phyloP scores from a whole-genome alignment of 64 coral and sea anemone species.

The Trachythela sp. region DNA sequence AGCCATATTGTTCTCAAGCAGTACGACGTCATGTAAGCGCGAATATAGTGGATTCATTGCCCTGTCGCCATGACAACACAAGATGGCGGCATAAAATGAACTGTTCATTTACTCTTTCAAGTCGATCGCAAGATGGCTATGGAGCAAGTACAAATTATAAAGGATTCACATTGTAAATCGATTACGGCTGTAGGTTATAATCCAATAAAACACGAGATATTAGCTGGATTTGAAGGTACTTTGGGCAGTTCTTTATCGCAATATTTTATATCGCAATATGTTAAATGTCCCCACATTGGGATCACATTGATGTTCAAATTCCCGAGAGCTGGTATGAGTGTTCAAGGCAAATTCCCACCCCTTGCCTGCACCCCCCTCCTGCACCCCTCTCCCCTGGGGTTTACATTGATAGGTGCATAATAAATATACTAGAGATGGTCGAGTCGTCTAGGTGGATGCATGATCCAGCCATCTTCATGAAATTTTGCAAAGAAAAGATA shows the following conservation, averaged over 20 bases:
- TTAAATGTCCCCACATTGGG: too few relatives aligned
- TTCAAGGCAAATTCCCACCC: too few relatives aligned
- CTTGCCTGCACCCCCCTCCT: too few relatives aligned
- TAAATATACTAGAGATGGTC: too few relatives aligned
- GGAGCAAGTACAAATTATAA: background rate
- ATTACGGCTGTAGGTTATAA: constrained; percentile 17
- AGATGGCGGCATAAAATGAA: background rate
- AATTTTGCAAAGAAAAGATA: too few relatives aligned
- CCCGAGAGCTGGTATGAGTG: too few relatives aligned
- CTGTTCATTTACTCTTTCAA: background rate
- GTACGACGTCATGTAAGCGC: background rate
- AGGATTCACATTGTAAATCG: background rate
- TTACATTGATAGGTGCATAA: too few relatives aligned
- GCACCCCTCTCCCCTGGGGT: too few relatives aligned
- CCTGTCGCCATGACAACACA: background rate
- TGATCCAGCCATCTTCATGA: too few relatives aligned
- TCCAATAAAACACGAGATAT: constrained; percentile 12
- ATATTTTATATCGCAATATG: too few relatives aligned
- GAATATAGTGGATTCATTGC: background rate
- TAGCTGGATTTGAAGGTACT: constrained; percentile 13
- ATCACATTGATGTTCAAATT: too few relatives aligned
- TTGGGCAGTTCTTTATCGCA: background rate
- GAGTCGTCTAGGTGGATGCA: too few relatives aligned
- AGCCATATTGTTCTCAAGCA: background rate
- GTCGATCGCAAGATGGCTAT: background rate